phyloP scores from a whole-genome alignment of 2,113 vertebrate genomes.

The Lepus europaeus region DNA sequence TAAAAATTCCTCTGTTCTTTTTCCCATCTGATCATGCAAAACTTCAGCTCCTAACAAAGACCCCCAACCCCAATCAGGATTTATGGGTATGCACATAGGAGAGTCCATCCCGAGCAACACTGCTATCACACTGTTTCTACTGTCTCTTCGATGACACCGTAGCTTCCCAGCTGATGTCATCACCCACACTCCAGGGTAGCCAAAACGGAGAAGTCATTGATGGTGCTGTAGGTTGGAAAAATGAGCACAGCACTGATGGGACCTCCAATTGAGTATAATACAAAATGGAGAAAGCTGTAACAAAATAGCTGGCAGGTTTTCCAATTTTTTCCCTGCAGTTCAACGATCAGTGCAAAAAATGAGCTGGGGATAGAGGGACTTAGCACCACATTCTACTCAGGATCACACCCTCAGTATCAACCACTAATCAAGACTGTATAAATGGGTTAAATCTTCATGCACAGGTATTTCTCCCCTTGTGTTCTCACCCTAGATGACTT shows the following conservation, averaged over 20 bases:
- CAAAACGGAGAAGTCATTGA: background rate
- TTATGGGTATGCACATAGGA: background rate
- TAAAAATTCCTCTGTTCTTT: background rate
- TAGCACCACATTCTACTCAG: background rate
- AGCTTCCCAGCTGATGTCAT: background rate
- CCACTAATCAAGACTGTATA: rapidly evolving
- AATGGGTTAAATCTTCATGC: background rate
- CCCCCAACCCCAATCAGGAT: background rate
- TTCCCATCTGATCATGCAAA: background rate
- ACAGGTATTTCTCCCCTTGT: background rate
- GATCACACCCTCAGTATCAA: background rate
- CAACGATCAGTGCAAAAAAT: background rate
- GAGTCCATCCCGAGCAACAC: background rate
- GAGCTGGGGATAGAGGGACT: background rate
- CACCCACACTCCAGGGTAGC: background rate
- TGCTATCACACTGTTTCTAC: background rate
- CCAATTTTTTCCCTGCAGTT: background rate
- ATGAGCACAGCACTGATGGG: background rate
- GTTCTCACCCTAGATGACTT: background rate
- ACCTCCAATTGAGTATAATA: background rate
- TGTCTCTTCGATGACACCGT: background rate
- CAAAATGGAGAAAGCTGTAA: background rate
- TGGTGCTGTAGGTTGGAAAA: background rate
- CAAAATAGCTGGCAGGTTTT: background rate
- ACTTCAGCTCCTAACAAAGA: background rate